A percentile compares a stretch with the other conserved stretches of the same genome.
These are phyloP conservation scores for Bradypus variegatus DNA, from an alignment of 2,797 vertebrate genomes.

Conservation along the genomic window DNA sequence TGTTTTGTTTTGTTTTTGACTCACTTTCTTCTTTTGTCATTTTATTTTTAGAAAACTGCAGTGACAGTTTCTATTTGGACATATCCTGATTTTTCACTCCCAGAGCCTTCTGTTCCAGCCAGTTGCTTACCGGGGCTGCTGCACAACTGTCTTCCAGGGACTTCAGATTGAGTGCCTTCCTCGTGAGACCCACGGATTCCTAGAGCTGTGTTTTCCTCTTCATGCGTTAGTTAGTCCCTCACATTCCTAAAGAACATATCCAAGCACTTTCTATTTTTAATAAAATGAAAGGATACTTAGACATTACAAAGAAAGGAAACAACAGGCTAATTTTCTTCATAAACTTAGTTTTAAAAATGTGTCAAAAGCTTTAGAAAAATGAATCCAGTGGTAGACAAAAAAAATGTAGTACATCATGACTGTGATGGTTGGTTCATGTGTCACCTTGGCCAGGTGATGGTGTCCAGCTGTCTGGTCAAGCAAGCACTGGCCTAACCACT, in stretches of 20 bases:
- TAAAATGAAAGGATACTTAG: background rate
- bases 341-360: background rate
- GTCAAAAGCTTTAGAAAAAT: background rate
- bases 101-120: background rate
- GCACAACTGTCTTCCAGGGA: background rate
- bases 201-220: background rate
- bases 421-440: too few species aligned
- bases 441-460: too few species aligned
- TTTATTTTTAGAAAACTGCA: background rate
- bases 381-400: background rate
- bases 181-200: background rate
- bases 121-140: too few species aligned
- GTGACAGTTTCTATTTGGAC: background rate
- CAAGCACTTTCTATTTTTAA: background rate
- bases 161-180: background rate
- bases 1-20: background rate
- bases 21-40: background rate
- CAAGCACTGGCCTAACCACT: too few species aligned
- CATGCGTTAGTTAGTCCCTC: background rate
- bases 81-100: background rate
- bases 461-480: too few species aligned
- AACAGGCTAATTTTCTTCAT: background rate
- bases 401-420: background rate
- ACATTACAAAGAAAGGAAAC: background rate
- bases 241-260: background rate